Conservation (phyloP, 2,113 vertebrate genomes). For the Trichomycterus rosablanca region DNA sequence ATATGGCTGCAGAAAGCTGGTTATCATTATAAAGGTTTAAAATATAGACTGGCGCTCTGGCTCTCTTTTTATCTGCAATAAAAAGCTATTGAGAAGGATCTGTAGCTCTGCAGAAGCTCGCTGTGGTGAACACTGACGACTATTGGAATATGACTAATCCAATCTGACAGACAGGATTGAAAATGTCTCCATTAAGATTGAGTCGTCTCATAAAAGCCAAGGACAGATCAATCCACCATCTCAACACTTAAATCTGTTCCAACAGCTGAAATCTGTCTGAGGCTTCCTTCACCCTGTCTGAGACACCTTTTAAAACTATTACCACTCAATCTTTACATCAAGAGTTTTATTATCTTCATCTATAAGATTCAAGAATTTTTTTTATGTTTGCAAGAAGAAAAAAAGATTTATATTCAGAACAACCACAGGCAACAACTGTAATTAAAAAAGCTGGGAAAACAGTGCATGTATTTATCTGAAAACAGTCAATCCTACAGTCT, state of each 20-base stretch:
- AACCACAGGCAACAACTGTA: too few species aligned
- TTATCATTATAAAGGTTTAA: constrained; percentile 7
- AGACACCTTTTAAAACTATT: too few species aligned
- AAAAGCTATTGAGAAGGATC: constrained; percentile 22
- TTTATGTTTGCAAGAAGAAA: too few species aligned
- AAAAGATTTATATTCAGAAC: too few species aligned
- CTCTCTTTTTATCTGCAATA: constrained; percentile 14
- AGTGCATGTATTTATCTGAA: too few species aligned
- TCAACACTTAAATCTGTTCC: background rate
- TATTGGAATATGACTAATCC: constrained; percentile 69
- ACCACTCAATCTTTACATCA: too few species aligned
- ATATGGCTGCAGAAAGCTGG: background rate
- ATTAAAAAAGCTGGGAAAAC: too few species aligned
- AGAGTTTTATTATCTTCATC: too few species aligned
- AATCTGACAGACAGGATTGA: constrained; percentile 63
- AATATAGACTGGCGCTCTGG: background rate
- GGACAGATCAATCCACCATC: constrained; percentile 14
- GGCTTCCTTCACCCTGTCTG: too few species aligned
- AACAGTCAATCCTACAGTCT: too few species aligned
- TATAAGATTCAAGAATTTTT: too few species aligned
- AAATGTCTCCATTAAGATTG: constrained; percentile 55
- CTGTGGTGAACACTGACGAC: constrained; percentile 37
- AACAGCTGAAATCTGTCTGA: too few species aligned
- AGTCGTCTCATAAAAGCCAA: constrained; percentile 7
- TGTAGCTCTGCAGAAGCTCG: constrained; percentile 10